Base-by-base conservation (phyloP, 2,113 vertebrate species). In the Austrofundulus limnaeus region DNA sequence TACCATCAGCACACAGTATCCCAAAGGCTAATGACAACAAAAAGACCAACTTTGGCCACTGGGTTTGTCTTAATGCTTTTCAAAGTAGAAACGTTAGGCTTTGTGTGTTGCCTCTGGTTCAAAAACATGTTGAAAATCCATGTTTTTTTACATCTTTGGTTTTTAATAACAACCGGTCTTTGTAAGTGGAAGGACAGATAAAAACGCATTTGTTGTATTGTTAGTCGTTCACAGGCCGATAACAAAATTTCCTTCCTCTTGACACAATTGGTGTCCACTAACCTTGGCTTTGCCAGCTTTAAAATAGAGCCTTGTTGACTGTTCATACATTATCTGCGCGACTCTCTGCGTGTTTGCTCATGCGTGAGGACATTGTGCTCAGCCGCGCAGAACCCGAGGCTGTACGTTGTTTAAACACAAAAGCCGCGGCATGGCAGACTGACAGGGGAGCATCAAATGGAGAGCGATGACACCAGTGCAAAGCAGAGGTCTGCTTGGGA, bases 391-490 rank as follows among this genome's bases (percentile, higher is more conserved):
- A 66, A 70, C 67, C 46, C 28, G 4, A 59, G 59, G 55, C 69
- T 50, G 20, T 21, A 12, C 71, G 83, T 81, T 81, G 81, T 82
- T 80, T 82, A 87, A 81, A 82, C 74, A 78, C 59, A 61, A 65
- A n/a, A 85, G 61, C 64, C 82, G 42, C 60, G 69, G 77, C 56
- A n/a, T 57, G 72, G 21, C 75, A 56, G 53, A 59, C 45, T 73
- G 81, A 81, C 70, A 76, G 81, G 63, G n/a, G 71, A 17, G 66
- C 62, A 78, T 78, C 85, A 85, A 88, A 89, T 82, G 83, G 83
- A 88, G 88, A 89, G 80, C 76, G 80, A 89, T 87, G 87, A 88
- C 65, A 81, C 83, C 41, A 19, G 66, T 61, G 82, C 69, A 85
- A 76, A 84, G 80, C 62, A 59, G 69, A 66, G 82, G 77, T 82